These are phyloP conservation scores for Acyrthosiphon pisum DNA, from an alignment of 1,140 invertebrate genomes.

Conservation along the genomic window DNA sequence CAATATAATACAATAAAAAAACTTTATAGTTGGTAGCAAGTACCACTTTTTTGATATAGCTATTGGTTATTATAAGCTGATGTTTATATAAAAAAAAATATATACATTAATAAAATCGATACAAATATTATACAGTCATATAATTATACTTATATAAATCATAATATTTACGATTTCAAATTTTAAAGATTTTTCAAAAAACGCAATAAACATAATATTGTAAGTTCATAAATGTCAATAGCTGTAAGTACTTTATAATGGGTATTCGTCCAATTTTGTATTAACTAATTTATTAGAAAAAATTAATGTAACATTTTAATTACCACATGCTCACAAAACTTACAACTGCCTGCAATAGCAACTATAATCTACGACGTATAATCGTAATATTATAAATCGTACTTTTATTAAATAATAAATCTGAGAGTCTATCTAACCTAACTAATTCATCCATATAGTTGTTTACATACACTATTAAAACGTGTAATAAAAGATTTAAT, in stretches of 20 bases:
- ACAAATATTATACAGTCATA: background rate
- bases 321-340: background rate
- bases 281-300: background rate
- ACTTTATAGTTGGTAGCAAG: background rate
- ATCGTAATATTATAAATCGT: background rate
- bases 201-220: background rate
- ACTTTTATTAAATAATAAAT: background rate
- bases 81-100: background rate
- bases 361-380: background rate
- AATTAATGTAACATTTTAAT: background rate
- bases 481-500: background rate
- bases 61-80: background rate
- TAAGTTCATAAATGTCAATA: background rate
- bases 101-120: background rate
- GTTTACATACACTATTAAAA: slow-evolving; percentile 11
- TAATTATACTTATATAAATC: background rate
- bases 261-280: background rate
- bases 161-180: background rate
- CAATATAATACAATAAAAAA: background rate
- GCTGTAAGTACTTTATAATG: background rate
- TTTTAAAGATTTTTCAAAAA: background rate
- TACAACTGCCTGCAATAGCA: background rate
- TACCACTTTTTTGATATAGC: too few species aligned
- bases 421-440: background rate
- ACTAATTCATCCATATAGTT: background rate